Evolutionary conservation across 2,797 vertebrate genomes (phyloP).

Genomic region (Scyliorhinus canicula): DNA sequence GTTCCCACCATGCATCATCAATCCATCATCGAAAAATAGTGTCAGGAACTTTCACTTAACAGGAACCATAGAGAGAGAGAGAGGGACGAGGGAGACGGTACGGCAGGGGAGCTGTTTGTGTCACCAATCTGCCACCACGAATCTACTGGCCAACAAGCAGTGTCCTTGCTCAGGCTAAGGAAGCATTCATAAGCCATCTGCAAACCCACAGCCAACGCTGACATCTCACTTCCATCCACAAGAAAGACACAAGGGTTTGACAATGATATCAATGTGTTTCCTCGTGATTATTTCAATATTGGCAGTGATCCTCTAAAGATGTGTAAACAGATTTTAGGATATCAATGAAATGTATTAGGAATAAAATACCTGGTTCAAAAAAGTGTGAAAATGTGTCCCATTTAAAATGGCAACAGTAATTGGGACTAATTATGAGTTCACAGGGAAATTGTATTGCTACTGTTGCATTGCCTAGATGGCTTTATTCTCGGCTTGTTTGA

Average conservation of each 20-base stretch:
- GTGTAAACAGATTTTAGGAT: background rate
- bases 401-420: background rate
- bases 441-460: background rate
- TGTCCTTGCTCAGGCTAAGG: background rate
- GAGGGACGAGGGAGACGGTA: background rate
- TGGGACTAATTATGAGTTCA: background rate
- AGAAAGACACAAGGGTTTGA: background rate
- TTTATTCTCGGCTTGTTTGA: constrained; percentile 28
- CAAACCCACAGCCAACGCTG: background rate
- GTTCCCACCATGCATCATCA: background rate
- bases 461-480: background rate
- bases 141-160: background rate
- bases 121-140: background rate
- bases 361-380: background rate
- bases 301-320: background rate
- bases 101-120: background rate
- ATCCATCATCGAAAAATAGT: background rate
- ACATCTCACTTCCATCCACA: background rate
- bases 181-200: background rate
- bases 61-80: background rate
- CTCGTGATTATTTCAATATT: background rate
- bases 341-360: background rate
- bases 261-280: background rate
- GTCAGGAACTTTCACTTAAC: background rate
- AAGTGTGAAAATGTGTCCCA: background rate